Evolutionary conservation across 1,140 invertebrate species (phyloP), one percentile per base, ranked within the genome.

Genomic region (Macrostomum lignano): DNA sequence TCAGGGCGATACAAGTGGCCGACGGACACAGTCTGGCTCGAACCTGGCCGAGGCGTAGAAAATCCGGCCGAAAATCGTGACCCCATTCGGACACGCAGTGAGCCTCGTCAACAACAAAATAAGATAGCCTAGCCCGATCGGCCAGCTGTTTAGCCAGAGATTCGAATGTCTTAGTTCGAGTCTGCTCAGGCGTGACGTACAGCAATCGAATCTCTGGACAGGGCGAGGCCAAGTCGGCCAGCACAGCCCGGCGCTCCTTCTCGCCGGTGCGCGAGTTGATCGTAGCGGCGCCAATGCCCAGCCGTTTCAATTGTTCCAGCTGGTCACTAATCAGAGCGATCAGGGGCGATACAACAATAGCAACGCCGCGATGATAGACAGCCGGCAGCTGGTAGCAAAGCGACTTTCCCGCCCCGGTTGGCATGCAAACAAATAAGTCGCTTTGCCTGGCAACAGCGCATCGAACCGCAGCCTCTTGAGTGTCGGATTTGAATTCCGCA

Each of bases 1-100:
- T 96, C n/a, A 94, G 50, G 1, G 81, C 82, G 15, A 58, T 42
- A 41, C 47, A 57, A 6, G 51, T 46, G 11, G 56, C 39, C 20
- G 37, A 38, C n/a, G 47, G 42, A 26, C 93, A 65, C 63, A 71
- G 73, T 41, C 64, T 65, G 32, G 63, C 54, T 39, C 74, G 60
- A 7, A 88, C 50, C 11, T 64, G 44, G 6, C 73, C 75, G 2
- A 94, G 54, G 54, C 73, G 79, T 3, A 88, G 62, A 54, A 93
- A 94, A 54, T 91, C 76, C 1, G 76, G 76, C 17, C 84, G 61
- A 53, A 94, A 94, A 55, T 93, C 82, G 57, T 94, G 84, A 1
- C 84, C 84, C 82, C 82, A 94, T 45, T 91, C 73, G 47, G 76
- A 84, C 0, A 93, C 79, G 63, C 84, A 94, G 54, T 94, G 84